These are phyloP conservation scores for Trochalopteron elliotii DNA, from an alignment of 2,113 vertebrate genomes.

Conservation along the genomic window DNA sequence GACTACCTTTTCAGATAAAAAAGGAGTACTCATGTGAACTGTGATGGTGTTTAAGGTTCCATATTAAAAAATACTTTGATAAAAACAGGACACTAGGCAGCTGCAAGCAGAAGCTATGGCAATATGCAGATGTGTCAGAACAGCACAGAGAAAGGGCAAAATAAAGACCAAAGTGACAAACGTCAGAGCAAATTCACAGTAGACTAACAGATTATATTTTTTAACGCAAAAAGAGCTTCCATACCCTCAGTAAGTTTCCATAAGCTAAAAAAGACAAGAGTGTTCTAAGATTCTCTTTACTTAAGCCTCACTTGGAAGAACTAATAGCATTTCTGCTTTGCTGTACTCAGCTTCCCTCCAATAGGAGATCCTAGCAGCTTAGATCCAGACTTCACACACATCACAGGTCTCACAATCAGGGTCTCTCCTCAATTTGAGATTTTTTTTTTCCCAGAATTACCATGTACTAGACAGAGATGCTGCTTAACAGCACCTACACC, in stretches of 20 bases:
- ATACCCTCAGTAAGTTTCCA: not conserved
- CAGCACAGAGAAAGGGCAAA: not conserved
- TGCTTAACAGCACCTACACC: not conserved
- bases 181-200: not conserved
- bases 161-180: not conserved
- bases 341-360: not conserved
- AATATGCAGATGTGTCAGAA: not conserved
- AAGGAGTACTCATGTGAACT: not conserved
- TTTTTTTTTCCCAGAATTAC: not conserved
- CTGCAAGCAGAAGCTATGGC: not conserved
- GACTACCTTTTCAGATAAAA: not conserved
- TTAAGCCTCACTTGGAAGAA: not conserved
- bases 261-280: not conserved
- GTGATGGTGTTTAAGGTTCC: not conserved
- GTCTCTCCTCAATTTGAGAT: not conserved
- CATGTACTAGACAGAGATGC: not conserved
- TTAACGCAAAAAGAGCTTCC: not conserved
- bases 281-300: not conserved
- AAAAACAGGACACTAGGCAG: not conserved
- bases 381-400: not conserved
- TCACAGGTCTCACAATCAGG: not conserved
- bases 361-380: not conserved
- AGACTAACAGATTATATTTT: not conserved
- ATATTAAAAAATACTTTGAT: not conserved
- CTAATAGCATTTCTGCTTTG: not conserved